Evolutionary conservation across 2,888 invertebrate species (phyloP), one percentile per base, ranked within the genome.

Genomic region (Andrena haemorrhoa): DNA sequence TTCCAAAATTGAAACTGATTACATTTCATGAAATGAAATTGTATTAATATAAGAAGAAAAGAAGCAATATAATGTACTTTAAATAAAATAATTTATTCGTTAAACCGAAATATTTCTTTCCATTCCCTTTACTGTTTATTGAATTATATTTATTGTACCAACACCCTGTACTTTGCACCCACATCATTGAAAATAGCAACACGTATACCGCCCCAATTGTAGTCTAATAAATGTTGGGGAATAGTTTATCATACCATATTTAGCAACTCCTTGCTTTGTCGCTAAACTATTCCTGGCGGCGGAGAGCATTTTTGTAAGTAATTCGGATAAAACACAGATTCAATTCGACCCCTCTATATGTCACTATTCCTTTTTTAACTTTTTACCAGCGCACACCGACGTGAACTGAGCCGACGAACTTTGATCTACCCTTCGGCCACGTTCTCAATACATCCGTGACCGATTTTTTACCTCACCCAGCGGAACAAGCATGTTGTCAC

Each of bases 161-260:
- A 41, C 3, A 7, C 41, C 29, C 53, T 77, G 76, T 74, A 86
- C 78, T 86, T 86, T 81, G 78, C 56, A 83, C 78, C 33, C 29
- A 31, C 31, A 64, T 35, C 12, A 56, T 41, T 71, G 23, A 64
- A 68, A 77, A 63, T 72, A 61, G 33, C 51, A 53, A 64, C 66
- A 7, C n/a, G 0, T 29, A 26, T 16, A n/a, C 2, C 41, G 8
- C 10, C 6, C 73, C 41, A 51, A 41, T 41, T 53, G 23, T n/a
- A 49, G 66, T 26, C 8, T 29, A 31, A 23, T n/a, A 53, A 41
- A 41, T 49, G 63, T 23, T 20, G 47, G 20, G 41, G 51, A 26
- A 56, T 60, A 26, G 70, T 41, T 53, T 8, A 26, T 7, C 72
- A 4, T 87, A 86, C 86, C 86, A 58, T 78, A 80, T 58, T 87